These are phyloP conservation scores for Todiramphus saurophagus DNA, from an alignment of 2,113 vertebrate genomes.

Conservation along the genomic window DNA sequence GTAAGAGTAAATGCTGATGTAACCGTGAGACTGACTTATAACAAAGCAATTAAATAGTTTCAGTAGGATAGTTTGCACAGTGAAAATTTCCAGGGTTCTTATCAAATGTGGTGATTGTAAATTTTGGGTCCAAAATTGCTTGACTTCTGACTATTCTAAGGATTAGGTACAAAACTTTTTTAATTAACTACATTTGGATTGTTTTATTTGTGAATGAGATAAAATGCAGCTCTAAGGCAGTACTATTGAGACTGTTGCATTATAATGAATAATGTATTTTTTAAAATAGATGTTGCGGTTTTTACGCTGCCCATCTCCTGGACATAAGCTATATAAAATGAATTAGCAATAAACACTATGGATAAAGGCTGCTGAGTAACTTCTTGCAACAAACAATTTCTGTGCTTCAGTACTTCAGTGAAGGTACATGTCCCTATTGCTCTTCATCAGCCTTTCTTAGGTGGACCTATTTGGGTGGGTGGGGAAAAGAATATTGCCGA, in stretches of 20 bases:
- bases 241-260: background rate
- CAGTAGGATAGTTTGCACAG: conserved; percentile 4
- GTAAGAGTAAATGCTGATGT: background rate
- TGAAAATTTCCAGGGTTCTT: background rate
- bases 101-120: background rate
- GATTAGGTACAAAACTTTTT: background rate
- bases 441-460: background rate
- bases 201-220: background rate
- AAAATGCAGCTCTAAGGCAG: background rate
- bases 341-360: conserved; percentile 11
- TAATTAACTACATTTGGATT: background rate
- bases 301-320: background rate
- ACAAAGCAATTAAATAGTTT: background rate
- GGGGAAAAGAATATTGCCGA: background rate
- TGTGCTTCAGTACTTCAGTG: background rate
- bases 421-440: background rate
- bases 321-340: conserved; percentile 16
- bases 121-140: background rate
- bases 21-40: background rate
- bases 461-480: background rate
- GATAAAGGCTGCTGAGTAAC: conserved; percentile 9
- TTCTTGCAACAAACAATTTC: background rate
- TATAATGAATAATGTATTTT: background rate
- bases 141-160: background rate
- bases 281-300: background rate